Conservation (phyloP, 2,113 vertebrate species). For the Scolopax mira region DNA sequence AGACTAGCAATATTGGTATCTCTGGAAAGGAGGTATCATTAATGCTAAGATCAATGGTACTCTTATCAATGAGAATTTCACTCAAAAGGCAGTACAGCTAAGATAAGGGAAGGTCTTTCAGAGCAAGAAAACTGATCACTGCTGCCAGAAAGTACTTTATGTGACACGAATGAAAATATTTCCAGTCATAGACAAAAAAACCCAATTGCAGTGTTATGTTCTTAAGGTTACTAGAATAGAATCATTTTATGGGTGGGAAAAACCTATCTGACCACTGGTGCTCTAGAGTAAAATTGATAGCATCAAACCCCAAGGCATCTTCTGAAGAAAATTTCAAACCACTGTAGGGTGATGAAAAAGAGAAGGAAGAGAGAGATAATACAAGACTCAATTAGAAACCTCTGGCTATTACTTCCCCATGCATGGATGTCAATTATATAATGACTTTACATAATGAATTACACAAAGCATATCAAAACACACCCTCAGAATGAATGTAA, state of each 20-base stretch:
- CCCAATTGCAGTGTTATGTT: not conserved
- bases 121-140: not conserved
- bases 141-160: not conserved
- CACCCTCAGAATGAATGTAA: not conserved
- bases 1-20: not conserved
- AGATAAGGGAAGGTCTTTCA: not conserved
- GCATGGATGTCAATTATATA: not conserved
- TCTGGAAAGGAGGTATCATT: not conserved
- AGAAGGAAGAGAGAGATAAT: not conserved
- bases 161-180: not conserved
- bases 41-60: not conserved
- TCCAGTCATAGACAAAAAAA: not conserved
- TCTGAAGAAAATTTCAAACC: not conserved
- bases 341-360: not conserved
- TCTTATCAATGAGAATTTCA: not conserved
- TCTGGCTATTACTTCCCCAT: not conserved
- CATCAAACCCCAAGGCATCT: not conserved
- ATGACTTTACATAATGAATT: not conserved
- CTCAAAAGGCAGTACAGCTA: not conserved
- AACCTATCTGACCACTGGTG: not conserved
- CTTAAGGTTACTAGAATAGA: not conserved
- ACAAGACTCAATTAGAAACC: not conserved
- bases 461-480: not conserved
- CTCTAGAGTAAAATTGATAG: not conserved
- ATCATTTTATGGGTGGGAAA: not conserved